Conservation (phyloP, 2,888 invertebrate genomes). For the Nomada fabriciana region DNA sequence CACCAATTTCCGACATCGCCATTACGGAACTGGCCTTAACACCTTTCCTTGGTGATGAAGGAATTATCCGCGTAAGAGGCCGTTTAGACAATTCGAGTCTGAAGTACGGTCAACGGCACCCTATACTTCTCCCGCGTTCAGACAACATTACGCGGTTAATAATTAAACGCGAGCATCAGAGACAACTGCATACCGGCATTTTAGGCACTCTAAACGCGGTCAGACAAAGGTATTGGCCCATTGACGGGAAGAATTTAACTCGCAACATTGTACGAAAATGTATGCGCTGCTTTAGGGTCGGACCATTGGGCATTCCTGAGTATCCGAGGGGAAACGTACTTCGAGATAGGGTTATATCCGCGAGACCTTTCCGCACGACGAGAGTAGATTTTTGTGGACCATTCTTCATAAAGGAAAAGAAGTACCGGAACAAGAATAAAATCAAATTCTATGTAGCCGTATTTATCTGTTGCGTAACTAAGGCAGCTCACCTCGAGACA, state of each 20-base stretch:
- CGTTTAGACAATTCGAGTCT: background rate
- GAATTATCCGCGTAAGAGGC: background rate
- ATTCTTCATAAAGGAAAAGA: background rate
- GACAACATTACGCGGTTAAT: background rate
- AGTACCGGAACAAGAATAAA: background rate
- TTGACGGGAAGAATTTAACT: background rate
- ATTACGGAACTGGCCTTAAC: background rate
- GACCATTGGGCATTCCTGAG: background rate
- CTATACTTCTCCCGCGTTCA: background rate
- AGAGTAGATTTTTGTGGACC: background rate
- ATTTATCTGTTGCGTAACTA: background rate
- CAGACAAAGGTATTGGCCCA: background rate
- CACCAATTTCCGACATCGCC: too few species aligned
- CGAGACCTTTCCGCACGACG: background rate
- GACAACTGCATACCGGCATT: background rate
- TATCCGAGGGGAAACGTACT: background rate
- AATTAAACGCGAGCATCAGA: background rate
- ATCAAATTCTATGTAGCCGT: background rate
- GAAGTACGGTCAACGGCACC: background rate
- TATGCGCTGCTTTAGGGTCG: background rate
- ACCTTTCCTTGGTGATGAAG: background rate
- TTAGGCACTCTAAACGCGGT: background rate
- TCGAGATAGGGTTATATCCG: background rate
- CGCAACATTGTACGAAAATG: background rate
- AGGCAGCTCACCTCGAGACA: background rate